Evolutionary conservation across 2,113 vertebrate species (phyloP), one percentile per base, ranked within the genome.

Genomic region (Amphiprion percula): DNA sequence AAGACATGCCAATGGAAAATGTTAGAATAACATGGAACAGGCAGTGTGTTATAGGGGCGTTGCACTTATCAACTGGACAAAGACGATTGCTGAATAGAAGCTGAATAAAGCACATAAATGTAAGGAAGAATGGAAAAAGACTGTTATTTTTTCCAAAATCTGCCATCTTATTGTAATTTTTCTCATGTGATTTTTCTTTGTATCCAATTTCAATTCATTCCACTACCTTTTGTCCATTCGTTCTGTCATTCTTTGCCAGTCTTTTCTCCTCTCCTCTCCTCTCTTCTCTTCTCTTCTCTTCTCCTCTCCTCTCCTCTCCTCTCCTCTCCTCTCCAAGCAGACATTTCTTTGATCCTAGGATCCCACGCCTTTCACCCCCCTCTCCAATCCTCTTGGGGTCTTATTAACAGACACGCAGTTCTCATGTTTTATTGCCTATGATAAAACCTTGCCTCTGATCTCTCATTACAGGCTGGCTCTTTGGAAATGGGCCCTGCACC

Each of bases 391-490:
- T 92, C 92, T 68, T 10, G 92, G 79, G 93, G 89, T 92, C 91
- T 94, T 93, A 93, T 94, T 94, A 93, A 91, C 91, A 91, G 93
- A 94, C 90, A 89, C 82, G 5, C 85, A 89, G 77, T 88, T 85
- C 91, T 92, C 84, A 87, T 93, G 92, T 94, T 93, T 93, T 92
- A 94, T 93, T 92, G 92, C 90, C 87, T 83, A 84, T 91, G 89
- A 92, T 94, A 93, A 93, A 94, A 91, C 91, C 88, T 88, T 50
- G 79, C 85, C 88, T 90, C 90, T 93, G 90, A 91, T 93, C 92
- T 94, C 90, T 93, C 91, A 93, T 94, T 94, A 92, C 78, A 77
- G 76, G 52, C 82, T 5, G 66, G 69, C 84, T 92, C 82, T 88
- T 85, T 90, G 90, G 88, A 94, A 92, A 93, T 82, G 79, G 86